A percentile compares a stretch with the other conserved stretches of the same genome.
Evolutionary conservation across 1,140 invertebrate genomes (phyloP).

Genomic region (Philotrypesis tridentata): DNA sequence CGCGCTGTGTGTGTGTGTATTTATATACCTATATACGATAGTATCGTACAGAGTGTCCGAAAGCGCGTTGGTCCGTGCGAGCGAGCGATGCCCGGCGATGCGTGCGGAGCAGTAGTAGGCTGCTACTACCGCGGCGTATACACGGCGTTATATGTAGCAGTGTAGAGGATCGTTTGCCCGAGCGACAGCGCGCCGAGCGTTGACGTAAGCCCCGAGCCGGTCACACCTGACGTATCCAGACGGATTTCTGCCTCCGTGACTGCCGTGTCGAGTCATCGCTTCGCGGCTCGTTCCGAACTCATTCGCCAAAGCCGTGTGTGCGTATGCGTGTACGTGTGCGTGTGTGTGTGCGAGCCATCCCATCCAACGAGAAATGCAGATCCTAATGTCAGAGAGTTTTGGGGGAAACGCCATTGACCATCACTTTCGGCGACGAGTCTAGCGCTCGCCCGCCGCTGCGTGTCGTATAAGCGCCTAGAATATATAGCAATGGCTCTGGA

Average conservation of each 20-base stretch:
- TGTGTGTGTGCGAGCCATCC: too few relatives aligned
- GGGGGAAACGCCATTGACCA: conserved; percentile 7
- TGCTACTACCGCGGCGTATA: too few relatives aligned
- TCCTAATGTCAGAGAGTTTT: conserved; percentile 5
- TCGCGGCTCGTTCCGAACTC: conserved; percentile 31
- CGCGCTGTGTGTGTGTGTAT: too few relatives aligned
- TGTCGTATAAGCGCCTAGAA: too few relatives aligned
- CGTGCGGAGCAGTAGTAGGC: background rate
- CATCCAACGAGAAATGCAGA: background rate
- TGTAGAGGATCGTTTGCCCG: conserved; percentile 1
- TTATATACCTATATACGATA: too few relatives aligned
- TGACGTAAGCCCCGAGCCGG: conserved; percentile 55
- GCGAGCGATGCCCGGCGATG: conserved; percentile 48
- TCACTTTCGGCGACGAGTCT: background rate
- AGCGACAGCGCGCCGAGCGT: conserved; percentile 51
- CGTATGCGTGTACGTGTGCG: too few relatives aligned
- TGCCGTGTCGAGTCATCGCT: conserved; percentile 55
- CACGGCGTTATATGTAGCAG: too few relatives aligned
- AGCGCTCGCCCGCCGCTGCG: too few relatives aligned
- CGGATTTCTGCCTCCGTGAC: conserved; percentile 62
- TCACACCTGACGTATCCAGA: conserved; percentile 61
- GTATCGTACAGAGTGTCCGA: conserved; percentile 6
- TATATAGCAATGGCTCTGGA: too few relatives aligned
- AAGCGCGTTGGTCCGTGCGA: conserved; percentile 35
- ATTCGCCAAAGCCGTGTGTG: background rate